Conservation (phyloP, 2,888 invertebrate genomes). For the Lomographa bimaculata region DNA sequence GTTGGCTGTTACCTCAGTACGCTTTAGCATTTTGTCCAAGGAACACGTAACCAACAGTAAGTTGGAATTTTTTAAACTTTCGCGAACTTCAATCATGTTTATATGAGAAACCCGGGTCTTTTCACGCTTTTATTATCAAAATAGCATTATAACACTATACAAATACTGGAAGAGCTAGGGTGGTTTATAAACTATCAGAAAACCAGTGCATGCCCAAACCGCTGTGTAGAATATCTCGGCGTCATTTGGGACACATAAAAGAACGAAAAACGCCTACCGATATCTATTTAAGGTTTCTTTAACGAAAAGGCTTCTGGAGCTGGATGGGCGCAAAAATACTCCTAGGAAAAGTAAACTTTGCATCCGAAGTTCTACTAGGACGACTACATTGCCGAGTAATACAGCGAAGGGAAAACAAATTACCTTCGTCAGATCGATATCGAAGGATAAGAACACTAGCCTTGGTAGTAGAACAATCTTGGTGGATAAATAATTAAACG, state of each 20-base stretch:
- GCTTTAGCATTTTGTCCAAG: no score
- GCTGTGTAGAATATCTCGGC: no score
- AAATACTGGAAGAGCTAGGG: slow-evolving; percentile 19
- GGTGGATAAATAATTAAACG: no score
- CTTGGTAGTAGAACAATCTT: not conserved
- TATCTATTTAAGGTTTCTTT: not conserved
- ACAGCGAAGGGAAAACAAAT: slow-evolving; percentile 20
- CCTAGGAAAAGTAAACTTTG: slow-evolving; percentile 19
- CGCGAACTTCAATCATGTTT: no score
- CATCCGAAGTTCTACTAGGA: slow-evolving; percentile 13
- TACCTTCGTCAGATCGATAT: slow-evolving; percentile 10
- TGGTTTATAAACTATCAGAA: slow-evolving; percentile 27
- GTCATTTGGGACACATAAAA: no score
- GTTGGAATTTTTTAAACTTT: no score
- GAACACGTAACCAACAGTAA: no score
- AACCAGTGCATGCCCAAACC: no score
- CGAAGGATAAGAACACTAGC: slow-evolving; percentile 8
- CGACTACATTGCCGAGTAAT: slow-evolving; percentile 20
- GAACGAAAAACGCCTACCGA: slow-evolving; percentile 18
- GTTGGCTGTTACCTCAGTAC: no score
- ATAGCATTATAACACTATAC: not conserved
- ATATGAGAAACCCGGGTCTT: no score
- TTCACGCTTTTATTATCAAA: no score
- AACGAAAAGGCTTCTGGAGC: slow-evolving; percentile 8
- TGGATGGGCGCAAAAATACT: slow-evolving; percentile 17